A percentile compares a stretch with the other conserved stretches of the same genome.
These are phyloP conservation scores for Numenius arquata DNA, from an alignment of 2,113 vertebrate species.

Conservation along the genomic window DNA sequence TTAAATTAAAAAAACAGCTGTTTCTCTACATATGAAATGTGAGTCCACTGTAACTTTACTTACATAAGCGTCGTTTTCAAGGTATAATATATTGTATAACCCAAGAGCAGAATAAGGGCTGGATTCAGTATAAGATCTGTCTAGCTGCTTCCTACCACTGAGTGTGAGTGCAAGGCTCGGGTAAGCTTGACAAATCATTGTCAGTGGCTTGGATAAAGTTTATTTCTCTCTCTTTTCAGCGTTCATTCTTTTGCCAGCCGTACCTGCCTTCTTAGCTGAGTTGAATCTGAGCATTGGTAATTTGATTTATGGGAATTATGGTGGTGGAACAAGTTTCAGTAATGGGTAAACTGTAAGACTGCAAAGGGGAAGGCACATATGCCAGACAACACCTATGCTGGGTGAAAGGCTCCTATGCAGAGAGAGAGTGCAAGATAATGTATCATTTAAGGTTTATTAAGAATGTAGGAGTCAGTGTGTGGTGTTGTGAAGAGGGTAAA, in stretches of 20 bases:
- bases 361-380: background rate
- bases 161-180: conserved; percentile 11
- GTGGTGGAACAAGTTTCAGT: background rate
- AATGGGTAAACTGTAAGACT: background rate
- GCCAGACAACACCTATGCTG: background rate
- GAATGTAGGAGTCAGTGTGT: background rate
- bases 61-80: background rate
- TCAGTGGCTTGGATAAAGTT: conserved; percentile 20
- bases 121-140: conserved; percentile 16
- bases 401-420: background rate
- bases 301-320: background rate
- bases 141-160: conserved; percentile 31
- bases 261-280: background rate
- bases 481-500: background rate
- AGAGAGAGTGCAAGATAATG: background rate
- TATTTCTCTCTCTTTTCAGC: conserved; percentile 31
- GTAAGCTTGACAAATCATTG: conserved; percentile 55
- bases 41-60: conserved; percentile 54
- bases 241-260: conserved; percentile 30
- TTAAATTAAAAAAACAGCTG: conserved; percentile 62
- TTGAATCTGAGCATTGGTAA: background rate
- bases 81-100: conserved; percentile 43
- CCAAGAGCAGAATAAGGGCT: conserved; percentile 16
- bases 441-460: background rate
- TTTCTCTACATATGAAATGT: conserved; percentile 57